A percentile compares a stretch with the other conserved stretches of the same genome.
These are phyloP conservation scores for Danaus melanippus DNA, from an alignment of 1,140 invertebrate genomes.

Conservation along the genomic window DNA sequence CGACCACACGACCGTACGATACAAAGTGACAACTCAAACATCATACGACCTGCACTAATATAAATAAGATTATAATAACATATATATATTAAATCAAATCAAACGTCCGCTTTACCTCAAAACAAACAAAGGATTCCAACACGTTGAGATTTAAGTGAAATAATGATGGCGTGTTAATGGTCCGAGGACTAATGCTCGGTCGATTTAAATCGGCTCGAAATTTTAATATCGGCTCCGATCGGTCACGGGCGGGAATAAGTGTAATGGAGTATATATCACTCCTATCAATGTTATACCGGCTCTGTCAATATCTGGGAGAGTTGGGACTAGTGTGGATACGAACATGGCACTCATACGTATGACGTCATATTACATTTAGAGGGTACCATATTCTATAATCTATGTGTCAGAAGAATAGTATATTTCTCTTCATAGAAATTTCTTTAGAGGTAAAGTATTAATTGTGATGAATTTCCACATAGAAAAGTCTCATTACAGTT, in stretches of 20 bases:
- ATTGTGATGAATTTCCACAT: no score
- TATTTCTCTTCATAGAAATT: no score
- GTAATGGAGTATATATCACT: conserved; percentile 64
- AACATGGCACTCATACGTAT: neutral
- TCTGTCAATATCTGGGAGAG: conserved; percentile 56
- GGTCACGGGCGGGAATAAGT: conserved; percentile 50
- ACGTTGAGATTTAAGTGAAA: conserved; percentile 1
- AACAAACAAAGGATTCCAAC: neutral
- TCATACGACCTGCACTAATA: no score
- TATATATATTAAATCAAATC: no score
- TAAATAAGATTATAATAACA: no score
- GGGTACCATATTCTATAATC: no score
- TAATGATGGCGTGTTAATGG: neutral
- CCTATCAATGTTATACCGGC: conserved; percentile 53
- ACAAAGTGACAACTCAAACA: neutral
- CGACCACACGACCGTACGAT: conserved; percentile 18
- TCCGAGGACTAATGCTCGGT: conserved; percentile 4
- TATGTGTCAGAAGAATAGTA: no score
- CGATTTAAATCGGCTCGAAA: conserved; percentile 44
- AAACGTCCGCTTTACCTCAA: neutral
- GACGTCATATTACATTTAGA: no score
- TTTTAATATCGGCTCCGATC: conserved; percentile 55
- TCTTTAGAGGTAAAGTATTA: no score
- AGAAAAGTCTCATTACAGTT: no score
- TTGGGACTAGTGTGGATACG: conserved; percentile 25